Base-by-base conservation (phyloP, 2,797 vertebrate genomes). In the Pyrrhura leucotis region DNA sequence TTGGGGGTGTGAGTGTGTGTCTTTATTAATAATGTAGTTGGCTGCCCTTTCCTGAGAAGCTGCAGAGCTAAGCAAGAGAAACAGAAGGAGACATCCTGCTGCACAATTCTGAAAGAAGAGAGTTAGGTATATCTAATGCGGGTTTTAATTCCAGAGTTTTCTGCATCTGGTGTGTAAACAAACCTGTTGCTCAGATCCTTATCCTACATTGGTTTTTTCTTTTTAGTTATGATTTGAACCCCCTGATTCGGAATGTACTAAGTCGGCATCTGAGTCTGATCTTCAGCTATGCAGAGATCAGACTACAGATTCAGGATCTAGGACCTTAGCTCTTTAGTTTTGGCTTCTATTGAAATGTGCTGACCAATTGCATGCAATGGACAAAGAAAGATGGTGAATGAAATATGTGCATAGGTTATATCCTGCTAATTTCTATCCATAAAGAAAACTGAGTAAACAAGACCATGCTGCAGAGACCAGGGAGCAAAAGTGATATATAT, bases 321-420 rank as follows among this genome's bases (percentile, higher is more conserved):
- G 83, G 37, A 48, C 3, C 3, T 59, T 44, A 2, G 0, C 5
- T 8, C 9, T n/a, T 59, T 71, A 33, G 10, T 47, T 93, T 76
- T 71, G 42, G 7, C n/a, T 50, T 58, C 17, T 15, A 31, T 21
- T 85, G 35, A 78, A 65, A 72, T 42, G 4, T 18, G 19, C 16
- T 31, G 20, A 88, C 14, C 10, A 2, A 1, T 35, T 66, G 25
- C 15, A 35, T 3, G 10, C 0, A 3, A 45, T 0, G 1, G 18
- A 39, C 14, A 72, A 59, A 84, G 26, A 92, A 58, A 69, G 15
- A 37, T 1, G 4, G 17, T 50, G n/a, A 40, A 10, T 86, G n/a
- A 83, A 59, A 63, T 74, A 77, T 7, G 5, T 31, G 6, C 20
- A 16, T 37, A n/a, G 11, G 10, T 45, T 25, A 33, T 54, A 79